Percentiles rank a stretch among this genome's conserved stretches.
These are phyloP conservation scores for Lagopus leucura DNA, from an alignment of 2,113 vertebrate species.

Conservation along the genomic window DNA sequence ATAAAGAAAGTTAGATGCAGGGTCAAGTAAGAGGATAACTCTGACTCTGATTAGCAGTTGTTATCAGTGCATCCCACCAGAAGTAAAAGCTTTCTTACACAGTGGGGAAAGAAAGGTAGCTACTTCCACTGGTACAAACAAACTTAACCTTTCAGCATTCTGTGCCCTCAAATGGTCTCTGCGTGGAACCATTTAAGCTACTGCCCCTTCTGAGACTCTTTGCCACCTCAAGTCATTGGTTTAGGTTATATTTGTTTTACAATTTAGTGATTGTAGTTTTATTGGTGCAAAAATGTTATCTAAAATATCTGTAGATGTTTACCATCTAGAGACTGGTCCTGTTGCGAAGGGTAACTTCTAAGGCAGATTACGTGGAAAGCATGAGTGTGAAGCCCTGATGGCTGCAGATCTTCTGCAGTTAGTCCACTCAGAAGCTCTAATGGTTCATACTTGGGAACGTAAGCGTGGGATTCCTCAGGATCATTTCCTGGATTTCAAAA, in stretches of 20 bases:
- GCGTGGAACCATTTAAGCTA: neutral
- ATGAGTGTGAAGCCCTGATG: accelerated
- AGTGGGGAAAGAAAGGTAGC: neutral
- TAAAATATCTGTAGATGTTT: neutral
- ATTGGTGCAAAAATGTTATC: neutral
- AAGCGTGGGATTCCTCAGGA: neutral
- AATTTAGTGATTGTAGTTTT: neutral
- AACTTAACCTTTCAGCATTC: neutral
- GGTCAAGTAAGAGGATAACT: neutral
- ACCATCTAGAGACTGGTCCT: neutral
- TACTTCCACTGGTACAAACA: neutral
- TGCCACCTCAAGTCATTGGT: neutral
- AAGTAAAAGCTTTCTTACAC: neutral
- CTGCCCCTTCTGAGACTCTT: neutral
- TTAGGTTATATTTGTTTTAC: neutral
- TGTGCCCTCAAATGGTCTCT: neutral
- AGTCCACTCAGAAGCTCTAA: neutral
- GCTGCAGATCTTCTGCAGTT: neutral
- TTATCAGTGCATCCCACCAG: neutral
- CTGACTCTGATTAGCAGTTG: neutral
- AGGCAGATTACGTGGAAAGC: neutral
- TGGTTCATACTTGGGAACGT: neutral
- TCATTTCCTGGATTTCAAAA: neutral
- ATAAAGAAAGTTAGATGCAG: neutral
- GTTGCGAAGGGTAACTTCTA: neutral